Evolutionary conservation across 2,113 vertebrate species (phyloP), one percentile per base, ranked within the genome.

Genomic region (Ctenomys sociabilis): DNA sequence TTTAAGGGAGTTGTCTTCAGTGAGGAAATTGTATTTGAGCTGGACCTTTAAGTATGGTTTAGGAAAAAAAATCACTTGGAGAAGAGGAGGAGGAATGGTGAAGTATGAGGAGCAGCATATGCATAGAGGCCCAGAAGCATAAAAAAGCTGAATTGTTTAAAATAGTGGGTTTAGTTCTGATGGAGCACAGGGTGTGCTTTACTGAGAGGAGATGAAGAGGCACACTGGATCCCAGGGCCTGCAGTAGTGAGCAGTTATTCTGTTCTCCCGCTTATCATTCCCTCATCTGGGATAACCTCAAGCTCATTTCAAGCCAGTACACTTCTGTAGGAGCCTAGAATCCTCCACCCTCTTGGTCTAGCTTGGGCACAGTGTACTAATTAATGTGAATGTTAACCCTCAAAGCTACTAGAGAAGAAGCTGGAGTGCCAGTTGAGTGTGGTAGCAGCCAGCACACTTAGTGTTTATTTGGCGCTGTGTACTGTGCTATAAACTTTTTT

Each of bases 41-140:
- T 93, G 75, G 57, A 73, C 66, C 45, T 93, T 72, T 32, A 88
- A 40, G 14, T 84, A 45, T 88, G 91, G 22, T 70, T 37, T 57
- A 57, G 54, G 54, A 37, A 83, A 52, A 81, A 81, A 82, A 90
- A 95, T 93, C 3, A 82, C 16, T 26, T 88, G 45, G 88, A 95
- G 37, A 92, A 83, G 35, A 93, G 45, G 61, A 66, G 30, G 40
- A 59, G 72, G 91, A 92, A 40, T 45, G 86, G 35, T 90, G n/a
- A 49, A 35, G 61, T 68, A 7, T 40, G 45, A 90, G 73, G 54
- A 84, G 72, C 2, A n/a, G 43, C 70, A 19, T 28, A 73, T 37
- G 0, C 70, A 45, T 10, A 72, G 61, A 93, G 49, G 24, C 70
- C 12, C 54, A 88, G 40, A 81, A 49, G 22, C 7, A 0, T 28